Evolutionary conservation across 1,140 invertebrate genomes (phyloP).

Genomic region (Diplogasteroides magnus): DNA sequence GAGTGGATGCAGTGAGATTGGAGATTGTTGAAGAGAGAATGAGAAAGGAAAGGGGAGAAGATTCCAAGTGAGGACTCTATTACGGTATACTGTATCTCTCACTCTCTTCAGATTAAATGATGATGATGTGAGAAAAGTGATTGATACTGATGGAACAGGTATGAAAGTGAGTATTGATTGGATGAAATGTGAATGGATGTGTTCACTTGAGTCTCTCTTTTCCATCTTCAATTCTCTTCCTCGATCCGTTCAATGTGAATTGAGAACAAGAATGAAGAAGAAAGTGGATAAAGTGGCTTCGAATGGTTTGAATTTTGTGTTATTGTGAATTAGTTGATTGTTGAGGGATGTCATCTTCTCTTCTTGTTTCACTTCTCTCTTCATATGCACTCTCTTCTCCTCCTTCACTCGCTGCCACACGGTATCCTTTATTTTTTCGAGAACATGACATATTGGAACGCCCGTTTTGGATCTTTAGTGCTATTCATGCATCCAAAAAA

Average conservation of each 20-base stretch:
- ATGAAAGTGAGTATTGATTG: no score
- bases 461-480: no score
- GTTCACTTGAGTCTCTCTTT: background rate
- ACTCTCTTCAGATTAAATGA: background rate
- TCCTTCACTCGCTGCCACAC: background rate
- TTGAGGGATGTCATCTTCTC: background rate
- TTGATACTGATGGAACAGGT: no score
- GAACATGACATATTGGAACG: no score
- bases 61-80: no score
- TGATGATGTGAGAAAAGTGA: background rate
- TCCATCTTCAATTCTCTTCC: background rate
- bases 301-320: background rate
- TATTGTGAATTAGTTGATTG: background rate
- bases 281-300: background rate
- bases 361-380: background rate
- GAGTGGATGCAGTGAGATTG: background rate
- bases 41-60: background rate
- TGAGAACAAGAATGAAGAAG: background rate
- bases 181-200: no score
- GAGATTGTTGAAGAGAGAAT: background rate
- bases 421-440: no score
- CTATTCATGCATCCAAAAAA: no score
- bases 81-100: no score
- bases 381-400: background rate
- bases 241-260: background rate